These are phyloP conservation scores for Falco columbarius DNA, from an alignment of 2,797 vertebrate genomes.

Conservation along the genomic window DNA sequence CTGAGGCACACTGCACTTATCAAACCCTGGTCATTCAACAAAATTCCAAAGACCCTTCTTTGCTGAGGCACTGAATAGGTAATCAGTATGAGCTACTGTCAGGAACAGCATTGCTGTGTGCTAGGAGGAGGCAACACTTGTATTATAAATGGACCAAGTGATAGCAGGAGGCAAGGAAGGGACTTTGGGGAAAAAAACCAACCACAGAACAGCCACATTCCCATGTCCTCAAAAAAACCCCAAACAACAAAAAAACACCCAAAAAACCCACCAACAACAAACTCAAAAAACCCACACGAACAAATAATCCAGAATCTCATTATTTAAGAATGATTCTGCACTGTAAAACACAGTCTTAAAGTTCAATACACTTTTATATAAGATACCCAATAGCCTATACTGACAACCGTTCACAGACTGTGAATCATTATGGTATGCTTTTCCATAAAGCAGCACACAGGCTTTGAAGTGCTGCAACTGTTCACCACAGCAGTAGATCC, in stretches of 20 bases:
- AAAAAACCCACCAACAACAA: too few relatives aligned
- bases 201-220: neutral
- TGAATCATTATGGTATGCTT: neutral
- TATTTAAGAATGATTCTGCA: neutral
- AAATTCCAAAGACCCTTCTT: neutral
- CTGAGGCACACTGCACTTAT: neutral
- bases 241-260: neutral
- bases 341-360: neutral
- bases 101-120: neutral
- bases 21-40: neutral
- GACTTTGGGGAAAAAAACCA: neutral
- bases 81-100: neutral
- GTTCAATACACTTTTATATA: neutral
- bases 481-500: neutral
- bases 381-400: neutral
- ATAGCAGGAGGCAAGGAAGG: neutral
- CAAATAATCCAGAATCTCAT: neutral
- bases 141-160: neutral
- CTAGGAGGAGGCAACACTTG: neutral
- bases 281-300: too few relatives aligned
- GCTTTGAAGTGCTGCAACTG: neutral
- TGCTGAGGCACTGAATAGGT: neutral
- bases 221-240: too few relatives aligned
- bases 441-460: neutral
- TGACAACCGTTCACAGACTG: neutral